phyloP scores from a whole-genome alignment of 1,140 invertebrate genomes.

The Plodia interpunctella region DNA sequence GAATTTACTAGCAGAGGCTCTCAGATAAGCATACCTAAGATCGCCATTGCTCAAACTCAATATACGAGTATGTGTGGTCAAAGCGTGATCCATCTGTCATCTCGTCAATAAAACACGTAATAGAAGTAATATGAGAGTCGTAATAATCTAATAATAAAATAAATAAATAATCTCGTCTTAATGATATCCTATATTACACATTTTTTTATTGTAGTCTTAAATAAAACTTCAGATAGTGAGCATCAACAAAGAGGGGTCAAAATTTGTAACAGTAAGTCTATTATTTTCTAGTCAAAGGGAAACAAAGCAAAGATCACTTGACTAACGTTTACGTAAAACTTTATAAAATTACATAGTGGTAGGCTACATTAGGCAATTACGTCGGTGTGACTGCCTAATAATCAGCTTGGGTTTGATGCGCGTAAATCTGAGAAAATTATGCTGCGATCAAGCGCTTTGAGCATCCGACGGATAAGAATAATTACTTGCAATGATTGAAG shows the following conservation, averaged over 20 bases:
- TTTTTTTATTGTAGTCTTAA: too few species aligned
- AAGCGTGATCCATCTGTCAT: too few species aligned
- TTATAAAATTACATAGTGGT: conserved; percentile 41
- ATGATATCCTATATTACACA: too few species aligned
- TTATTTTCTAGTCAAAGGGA: background rate
- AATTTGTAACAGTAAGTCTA: background rate
- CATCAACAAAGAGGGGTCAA: background rate
- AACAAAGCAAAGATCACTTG: conserved; percentile 4
- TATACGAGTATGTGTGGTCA: too few species aligned
- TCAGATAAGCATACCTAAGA: too few species aligned
- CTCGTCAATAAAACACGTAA: too few species aligned
- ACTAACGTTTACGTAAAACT: conserved; percentile 1
- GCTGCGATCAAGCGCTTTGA: conserved; percentile 58
- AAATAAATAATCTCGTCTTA: too few species aligned
- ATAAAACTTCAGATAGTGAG: too few species aligned
- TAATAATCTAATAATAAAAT: too few species aligned
- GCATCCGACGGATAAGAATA: conserved; percentile 75
- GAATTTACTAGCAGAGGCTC: too few species aligned
- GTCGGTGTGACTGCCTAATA: conserved; percentile 68
- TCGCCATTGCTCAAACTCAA: too few species aligned
- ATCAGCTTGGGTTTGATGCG: conserved; percentile 61
- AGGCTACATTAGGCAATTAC: conserved; percentile 59
- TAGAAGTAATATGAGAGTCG: too few species aligned
- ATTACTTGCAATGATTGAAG: conserved; percentile 74
- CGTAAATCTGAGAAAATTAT: conserved; percentile 75